Conservation (phyloP, 2,113 vertebrate genomes). For the Chamaea fasciata region DNA sequence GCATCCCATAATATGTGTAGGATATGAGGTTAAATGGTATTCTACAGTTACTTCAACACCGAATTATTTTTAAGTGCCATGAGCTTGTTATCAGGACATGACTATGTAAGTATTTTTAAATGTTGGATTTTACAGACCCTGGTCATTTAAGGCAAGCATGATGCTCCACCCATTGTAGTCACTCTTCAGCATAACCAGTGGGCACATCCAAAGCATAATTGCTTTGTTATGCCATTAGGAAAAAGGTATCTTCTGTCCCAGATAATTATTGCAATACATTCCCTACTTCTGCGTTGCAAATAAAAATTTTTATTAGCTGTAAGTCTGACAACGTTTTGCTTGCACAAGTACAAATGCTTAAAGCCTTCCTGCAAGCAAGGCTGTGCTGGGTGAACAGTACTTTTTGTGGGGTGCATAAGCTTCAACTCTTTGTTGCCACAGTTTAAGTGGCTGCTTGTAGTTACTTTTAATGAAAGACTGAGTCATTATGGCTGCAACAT, state of each 20-base stretch:
- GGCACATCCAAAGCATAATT: not conserved
- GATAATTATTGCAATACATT: not conserved
- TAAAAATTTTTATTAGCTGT: not conserved
- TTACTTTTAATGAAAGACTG: not conserved
- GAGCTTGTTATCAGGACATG: not conserved
- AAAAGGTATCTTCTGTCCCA: not conserved
- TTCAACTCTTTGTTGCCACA: not conserved
- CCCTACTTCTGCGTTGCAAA: not conserved
- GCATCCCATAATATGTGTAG: not conserved
- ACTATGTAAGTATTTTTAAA: not conserved
- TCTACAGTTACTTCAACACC: not conserved
- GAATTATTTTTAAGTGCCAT: not conserved
- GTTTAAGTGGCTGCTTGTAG: not conserved
- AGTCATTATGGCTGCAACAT: not conserved
- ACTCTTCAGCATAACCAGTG: not conserved
- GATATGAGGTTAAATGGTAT: not conserved
- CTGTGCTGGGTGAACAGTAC: not conserved
- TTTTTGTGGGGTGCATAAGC: not conserved
- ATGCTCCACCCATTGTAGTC: not conserved
- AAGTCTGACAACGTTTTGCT: not conserved
- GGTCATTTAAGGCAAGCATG: not conserved
- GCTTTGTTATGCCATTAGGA: not conserved
- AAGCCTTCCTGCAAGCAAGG: not conserved
- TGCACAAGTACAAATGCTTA: not conserved
- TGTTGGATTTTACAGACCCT: not conserved